Percentiles rank a stretch among this genome's conserved stretches.
Conservation (phyloP, 2,888 invertebrate genomes). For the Meloe dianella region DNA sequence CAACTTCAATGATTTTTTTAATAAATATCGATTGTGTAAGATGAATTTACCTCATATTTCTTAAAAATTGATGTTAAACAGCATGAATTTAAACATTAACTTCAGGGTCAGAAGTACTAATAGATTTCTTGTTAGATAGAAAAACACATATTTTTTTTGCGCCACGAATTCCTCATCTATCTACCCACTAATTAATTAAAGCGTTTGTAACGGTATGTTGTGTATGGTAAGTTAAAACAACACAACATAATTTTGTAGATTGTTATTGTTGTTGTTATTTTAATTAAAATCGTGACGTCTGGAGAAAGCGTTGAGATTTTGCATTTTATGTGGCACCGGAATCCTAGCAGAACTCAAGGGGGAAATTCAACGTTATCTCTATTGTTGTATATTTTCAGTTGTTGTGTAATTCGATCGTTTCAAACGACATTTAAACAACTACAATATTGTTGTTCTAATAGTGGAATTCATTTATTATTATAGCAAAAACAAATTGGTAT, state of each 20-base stretch:
- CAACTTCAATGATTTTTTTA: neutral
- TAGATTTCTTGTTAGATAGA: neutral
- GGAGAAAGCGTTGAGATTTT: slow-evolving; percentile 28
- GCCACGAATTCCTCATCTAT: too few species aligned
- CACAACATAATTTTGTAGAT: neutral
- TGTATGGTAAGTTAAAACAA: neutral
- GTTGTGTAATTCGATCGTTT: slow-evolving; percentile 13
- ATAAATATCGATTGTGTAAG: neutral
- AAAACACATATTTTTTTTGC: too few species aligned
- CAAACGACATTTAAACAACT: slow-evolving; percentile 25
- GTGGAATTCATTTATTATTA: slow-evolving; percentile 15
- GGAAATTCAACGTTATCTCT: slow-evolving; percentile 22
- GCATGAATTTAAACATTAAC: neutral
- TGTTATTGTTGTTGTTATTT: slow-evolving; percentile 12
- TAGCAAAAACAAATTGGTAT: too few species aligned
- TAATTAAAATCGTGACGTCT: slow-evolving; percentile 28
- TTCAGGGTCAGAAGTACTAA: neutral
- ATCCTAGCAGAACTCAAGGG: slow-evolving; percentile 6
- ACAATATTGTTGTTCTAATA: slow-evolving; percentile 14
- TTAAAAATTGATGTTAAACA: neutral
- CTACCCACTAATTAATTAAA: neutral
- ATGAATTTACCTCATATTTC: neutral
- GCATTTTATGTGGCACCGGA: slow-evolving; percentile 19
- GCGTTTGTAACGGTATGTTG: neutral
- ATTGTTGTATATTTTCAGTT: slow-evolving; percentile 18